phyloP scores from a whole-genome alignment of 2,888 invertebrate genomes.

The Temnothorax rugatulus region DNA sequence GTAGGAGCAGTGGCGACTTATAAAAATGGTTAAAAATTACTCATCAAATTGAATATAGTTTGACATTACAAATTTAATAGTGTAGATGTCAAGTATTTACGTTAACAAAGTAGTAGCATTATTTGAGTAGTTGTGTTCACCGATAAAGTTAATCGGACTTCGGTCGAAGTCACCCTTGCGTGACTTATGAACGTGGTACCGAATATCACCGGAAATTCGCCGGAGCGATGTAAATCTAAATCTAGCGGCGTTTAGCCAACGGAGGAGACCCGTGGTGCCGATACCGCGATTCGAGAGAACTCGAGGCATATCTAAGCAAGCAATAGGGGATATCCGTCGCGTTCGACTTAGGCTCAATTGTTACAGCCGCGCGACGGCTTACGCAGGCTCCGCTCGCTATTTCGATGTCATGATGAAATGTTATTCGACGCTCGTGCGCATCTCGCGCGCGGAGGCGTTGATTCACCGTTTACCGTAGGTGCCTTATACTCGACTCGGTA shows the following conservation, averaged over 20 bases:
- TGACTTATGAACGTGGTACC: background rate
- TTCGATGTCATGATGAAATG: constrained; percentile 24
- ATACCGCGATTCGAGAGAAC: background rate
- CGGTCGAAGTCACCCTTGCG: background rate
- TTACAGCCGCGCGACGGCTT: constrained; percentile 22
- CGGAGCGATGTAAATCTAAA: constrained; percentile 11
- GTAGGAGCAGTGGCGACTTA: too few relatives aligned
- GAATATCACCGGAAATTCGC: background rate
- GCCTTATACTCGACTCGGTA: constrained; percentile 63
- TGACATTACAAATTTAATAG: too few relatives aligned
- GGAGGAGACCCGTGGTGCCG: background rate
- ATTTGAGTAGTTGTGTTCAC: background rate
- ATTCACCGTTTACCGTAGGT: constrained; percentile 64
- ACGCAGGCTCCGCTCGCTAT: constrained; percentile 12
- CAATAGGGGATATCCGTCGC: background rate
- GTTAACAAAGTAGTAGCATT: background rate
- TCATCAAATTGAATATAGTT: too few relatives aligned
- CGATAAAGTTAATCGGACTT: background rate
- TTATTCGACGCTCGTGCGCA: constrained; percentile 14
- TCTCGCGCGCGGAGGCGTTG: constrained; percentile 50
- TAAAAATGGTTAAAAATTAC: too few relatives aligned
- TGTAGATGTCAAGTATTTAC: background rate
- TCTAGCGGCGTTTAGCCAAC: background rate
- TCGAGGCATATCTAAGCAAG: too few relatives aligned
- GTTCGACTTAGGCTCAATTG: constrained; percentile 34